phyloP scores from a whole-genome alignment of 2,888 invertebrate species.

The Cephonodes hylas region DNA sequence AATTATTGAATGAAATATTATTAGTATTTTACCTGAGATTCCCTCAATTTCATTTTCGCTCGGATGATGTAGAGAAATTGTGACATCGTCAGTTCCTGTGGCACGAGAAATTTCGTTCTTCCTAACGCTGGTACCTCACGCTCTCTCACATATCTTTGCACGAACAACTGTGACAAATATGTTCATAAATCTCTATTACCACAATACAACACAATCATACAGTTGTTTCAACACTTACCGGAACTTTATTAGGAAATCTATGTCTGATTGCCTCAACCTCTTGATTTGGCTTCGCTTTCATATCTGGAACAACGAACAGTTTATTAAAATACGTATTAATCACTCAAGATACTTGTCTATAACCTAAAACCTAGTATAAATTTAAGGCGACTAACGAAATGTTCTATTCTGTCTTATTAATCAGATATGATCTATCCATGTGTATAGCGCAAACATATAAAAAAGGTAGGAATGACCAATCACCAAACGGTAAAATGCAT shows the following conservation, averaged over 20 bases:
- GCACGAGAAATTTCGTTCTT: conserved; percentile 92
- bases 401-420: background rate
- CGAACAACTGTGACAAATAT: conserved; percentile 83
- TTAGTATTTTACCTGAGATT: conserved; percentile 56
- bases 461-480: background rate
- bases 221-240: conserved; percentile 78
- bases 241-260: conserved; percentile 90
- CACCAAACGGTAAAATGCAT: background rate
- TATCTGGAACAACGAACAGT: conserved; percentile 42
- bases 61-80: conserved; percentile 91
- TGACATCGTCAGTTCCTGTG: conserved; percentile 93
- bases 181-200: background rate
- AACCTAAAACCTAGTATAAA: background rate
- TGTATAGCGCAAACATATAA: background rate
- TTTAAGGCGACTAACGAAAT: background rate
- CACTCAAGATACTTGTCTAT: background rate
- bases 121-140: conserved; percentile 87
- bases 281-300: conserved; percentile 55
- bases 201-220: background rate
- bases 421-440: background rate
- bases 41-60: conserved; percentile 72
- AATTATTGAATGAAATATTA: background rate
- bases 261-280: conserved; percentile 87
- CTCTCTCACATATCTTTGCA: conserved; percentile 89
- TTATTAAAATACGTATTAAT: background rate